Evolutionary conservation across 2,113 vertebrate species (phyloP).

Genomic region (Equus quagga): DNA sequence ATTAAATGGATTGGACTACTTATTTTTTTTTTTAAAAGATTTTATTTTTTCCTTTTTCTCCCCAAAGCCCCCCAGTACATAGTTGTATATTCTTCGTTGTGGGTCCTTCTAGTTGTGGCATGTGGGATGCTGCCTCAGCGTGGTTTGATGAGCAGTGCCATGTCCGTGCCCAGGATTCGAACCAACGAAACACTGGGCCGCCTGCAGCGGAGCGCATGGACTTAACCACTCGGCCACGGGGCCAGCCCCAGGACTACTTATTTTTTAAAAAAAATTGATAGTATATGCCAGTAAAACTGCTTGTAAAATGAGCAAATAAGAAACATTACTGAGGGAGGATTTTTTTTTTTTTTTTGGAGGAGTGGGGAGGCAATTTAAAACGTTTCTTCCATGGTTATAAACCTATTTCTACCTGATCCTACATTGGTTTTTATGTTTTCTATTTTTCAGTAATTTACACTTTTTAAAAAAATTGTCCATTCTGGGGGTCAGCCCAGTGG

Average conservation of each 20-base stretch:
- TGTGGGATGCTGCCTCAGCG: too few species aligned
- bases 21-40: background rate
- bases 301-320: background rate
- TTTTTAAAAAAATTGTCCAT: background rate
- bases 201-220: too few species aligned
- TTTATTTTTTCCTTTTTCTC: too few species aligned
- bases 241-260: too few species aligned
- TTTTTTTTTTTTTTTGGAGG: background rate
- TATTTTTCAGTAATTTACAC: background rate
- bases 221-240: too few species aligned
- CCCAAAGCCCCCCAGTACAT: too few species aligned
- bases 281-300: background rate
- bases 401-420: background rate
- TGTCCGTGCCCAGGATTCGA: too few species aligned
- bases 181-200: too few species aligned
- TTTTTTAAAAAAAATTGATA: background rate
- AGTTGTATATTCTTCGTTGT: too few species aligned
- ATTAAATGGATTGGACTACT: background rate
- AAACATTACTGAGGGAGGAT: background rate
- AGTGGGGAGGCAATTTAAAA: background rate
- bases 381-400: background rate
- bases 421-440: background rate
- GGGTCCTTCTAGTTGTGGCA: too few species aligned
- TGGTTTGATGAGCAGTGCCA: too few species aligned
- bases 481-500: background rate